Base-by-base conservation (phyloP, 1,140 invertebrate species). In the Pteromalus puparum region DNA sequence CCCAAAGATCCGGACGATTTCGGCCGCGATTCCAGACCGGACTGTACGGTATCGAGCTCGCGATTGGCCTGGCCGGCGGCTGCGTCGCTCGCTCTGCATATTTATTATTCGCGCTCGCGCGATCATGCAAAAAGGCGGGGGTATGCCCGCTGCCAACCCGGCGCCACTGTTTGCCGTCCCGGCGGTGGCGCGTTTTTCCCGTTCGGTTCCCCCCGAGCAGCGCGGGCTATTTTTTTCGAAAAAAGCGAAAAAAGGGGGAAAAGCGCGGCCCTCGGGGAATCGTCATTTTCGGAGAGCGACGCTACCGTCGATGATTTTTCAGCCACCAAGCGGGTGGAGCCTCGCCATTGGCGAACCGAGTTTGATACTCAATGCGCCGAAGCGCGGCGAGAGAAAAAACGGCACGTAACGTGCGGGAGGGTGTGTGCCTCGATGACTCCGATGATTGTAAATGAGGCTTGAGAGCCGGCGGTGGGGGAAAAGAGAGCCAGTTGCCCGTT, bases 71-170 rank as follows among this genome's bases (percentile, higher is more conserved):
- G 26, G 24, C 34, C n/a, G 38, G 73, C 28, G 28, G n/a, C 73
- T 46, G 73, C 30, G 30, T n/a, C 24, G 9, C 30, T 75, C 48
- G 46, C 80, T 48, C 68, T 48, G 26, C 46, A 21, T 76, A 42
- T 81, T 85, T 65, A 79, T 79, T 84, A 84, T 79, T 80, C 77
- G 77, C 68, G 78, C 46, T 30, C 74, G 46, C 21, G 5, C 28
- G 53, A 7, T 26, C 46, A 15, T 18, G 81, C 34, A 83, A 83
- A 83, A 83, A 78, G 82, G 82, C 75, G 82, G 75, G 67, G 82
- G 61, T 42, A 73, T 30, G 72, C 72, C 28, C 5, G 15, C 18
- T 18, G 34, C 28, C 72, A 30, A 38, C 72, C 28, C 34, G 26
- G 2, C 34, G 73, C 26, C 30, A 61, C 38, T 9, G 38, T 73